These are phyloP conservation scores for Lasioglossum oenotherae DNA, from an alignment of 2,888 invertebrate genomes.

Conservation along the genomic window DNA sequence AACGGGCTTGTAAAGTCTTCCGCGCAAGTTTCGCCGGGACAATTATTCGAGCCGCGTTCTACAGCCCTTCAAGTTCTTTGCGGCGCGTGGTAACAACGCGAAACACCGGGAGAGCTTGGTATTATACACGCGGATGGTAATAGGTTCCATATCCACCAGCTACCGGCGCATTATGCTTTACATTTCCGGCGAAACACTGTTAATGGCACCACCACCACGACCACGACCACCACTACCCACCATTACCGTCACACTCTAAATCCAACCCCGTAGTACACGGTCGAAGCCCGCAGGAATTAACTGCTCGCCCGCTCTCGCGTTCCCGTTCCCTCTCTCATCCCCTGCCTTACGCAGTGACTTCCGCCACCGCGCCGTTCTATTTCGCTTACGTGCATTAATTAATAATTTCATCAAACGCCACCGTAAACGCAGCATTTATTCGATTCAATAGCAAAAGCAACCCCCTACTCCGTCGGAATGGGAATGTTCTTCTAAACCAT, in stretches of 20 bases:
- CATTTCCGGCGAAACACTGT: conserved; percentile 76
- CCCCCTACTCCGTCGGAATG: neutral
- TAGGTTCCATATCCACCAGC: conserved; percentile 72
- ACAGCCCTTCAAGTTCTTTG: conserved; percentile 30
- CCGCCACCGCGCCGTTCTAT: conserved; percentile 60
- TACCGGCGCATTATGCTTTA: conserved; percentile 74
- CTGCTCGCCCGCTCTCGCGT: conserved; percentile 45
- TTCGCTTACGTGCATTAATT: conserved; percentile 64
- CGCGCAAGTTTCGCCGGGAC: conserved; percentile 4
- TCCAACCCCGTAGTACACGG: conserved; percentile 58
- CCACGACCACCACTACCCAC: conserved; percentile 11
- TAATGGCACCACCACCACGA: conserved; percentile 71
- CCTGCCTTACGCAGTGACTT: conserved; percentile 60
- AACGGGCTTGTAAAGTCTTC: conserved; percentile 10
- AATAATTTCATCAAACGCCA: conserved; percentile 37
- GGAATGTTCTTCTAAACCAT: neutral
- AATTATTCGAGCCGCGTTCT: conserved; percentile 17
- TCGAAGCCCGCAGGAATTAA: conserved; percentile 67
- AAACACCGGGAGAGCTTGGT: conserved; percentile 55
- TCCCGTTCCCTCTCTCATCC: neutral
- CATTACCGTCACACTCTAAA: conserved; percentile 57
- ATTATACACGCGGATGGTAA: conserved; percentile 72
- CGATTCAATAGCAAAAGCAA: neutral
- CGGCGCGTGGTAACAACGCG: conserved; percentile 38
- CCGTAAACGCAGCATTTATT: conserved; percentile 10